Conservation (phyloP, 1,140 invertebrate genomes). For the Ptiloglossa arizonensis region DNA sequence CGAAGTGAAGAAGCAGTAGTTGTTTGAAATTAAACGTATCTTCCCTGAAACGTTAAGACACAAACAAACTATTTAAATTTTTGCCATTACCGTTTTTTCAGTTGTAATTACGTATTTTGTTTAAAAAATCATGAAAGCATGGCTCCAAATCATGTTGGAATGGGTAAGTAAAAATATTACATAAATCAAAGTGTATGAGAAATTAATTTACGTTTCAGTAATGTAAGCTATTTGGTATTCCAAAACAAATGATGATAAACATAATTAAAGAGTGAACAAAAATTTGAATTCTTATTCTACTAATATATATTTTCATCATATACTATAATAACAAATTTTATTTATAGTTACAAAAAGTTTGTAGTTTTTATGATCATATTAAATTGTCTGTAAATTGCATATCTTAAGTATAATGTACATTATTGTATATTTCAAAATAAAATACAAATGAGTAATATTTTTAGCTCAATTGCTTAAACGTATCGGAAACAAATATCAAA, state of each 20-base stretch:
- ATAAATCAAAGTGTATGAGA: not conserved
- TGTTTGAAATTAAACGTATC: slow-evolving; percentile 62
- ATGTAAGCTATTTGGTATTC: not conserved
- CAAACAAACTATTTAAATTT: not conserved
- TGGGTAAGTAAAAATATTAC: slow-evolving; percentile 50
- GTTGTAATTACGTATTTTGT: not conserved
- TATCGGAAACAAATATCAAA: slow-evolving; percentile 30
- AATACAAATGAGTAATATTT: slow-evolving; percentile 27
- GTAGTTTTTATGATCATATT: not conserved
- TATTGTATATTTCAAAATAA: not conserved
- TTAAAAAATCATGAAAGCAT: slow-evolving; percentile 43
- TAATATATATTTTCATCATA: not conserved
- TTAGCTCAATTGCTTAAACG: slow-evolving; percentile 56
- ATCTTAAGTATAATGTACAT: not conserved
- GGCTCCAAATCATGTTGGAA: slow-evolving; percentile 58
- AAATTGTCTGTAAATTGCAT: not conserved
- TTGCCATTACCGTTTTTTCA: not conserved
- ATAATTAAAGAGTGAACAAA: not conserved
- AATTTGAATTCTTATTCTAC: slow-evolving; percentile 3
- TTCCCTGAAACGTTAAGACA: slow-evolving; percentile 16
- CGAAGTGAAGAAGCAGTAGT: slow-evolving; percentile 18
- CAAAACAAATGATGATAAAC: not conserved
- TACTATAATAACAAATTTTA: not conserved
- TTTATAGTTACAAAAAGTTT: not conserved
- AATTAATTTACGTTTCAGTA: not conserved